These are phyloP conservation scores for Bombyx mandarina DNA, from an alignment of 1,140 invertebrate genomes.

Conservation along the genomic window DNA sequence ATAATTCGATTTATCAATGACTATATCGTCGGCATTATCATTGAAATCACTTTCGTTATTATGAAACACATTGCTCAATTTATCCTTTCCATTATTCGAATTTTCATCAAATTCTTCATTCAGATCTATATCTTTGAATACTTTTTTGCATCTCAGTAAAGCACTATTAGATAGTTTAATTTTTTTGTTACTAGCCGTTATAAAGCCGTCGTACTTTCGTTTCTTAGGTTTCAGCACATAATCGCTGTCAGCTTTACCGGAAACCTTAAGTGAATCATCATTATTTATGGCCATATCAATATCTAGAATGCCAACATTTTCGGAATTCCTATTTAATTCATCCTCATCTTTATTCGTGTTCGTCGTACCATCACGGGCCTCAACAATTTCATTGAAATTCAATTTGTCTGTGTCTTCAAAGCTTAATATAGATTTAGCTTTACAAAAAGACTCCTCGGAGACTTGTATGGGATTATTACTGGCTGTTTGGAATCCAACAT, in stretches of 20 bases:
- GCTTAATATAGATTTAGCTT: constrained; percentile 46
- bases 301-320: not conserved
- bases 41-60: too few relatives aligned
- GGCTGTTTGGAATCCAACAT: constrained; percentile 59
- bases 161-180: constrained; percentile 29
- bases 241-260: too few relatives aligned
- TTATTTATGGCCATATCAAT: not conserved
- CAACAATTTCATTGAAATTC: not conserved
- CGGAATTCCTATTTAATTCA: not conserved
- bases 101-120: constrained; percentile 11
- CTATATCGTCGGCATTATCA: too few relatives aligned
- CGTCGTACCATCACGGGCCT: not conserved
- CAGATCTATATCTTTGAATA: constrained; percentile 28
- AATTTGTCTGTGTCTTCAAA: too few relatives aligned
- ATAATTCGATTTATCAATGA: too few relatives aligned
- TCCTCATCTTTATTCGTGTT: not conserved
- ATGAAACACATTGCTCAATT: too few relatives aligned
- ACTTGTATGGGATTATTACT: constrained; percentile 58
- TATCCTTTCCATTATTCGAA: not conserved
- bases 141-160: constrained; percentile 21
- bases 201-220: constrained; percentile 20
- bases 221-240: not conserved
- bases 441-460: constrained; percentile 38
- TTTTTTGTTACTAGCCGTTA: constrained; percentile 30
- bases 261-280: not conserved